A percentile compares a stretch with the other conserved stretches of the same genome.
Evolutionary conservation across 2,888 invertebrate genomes (phyloP).

Genomic region (Bibio marci): DNA sequence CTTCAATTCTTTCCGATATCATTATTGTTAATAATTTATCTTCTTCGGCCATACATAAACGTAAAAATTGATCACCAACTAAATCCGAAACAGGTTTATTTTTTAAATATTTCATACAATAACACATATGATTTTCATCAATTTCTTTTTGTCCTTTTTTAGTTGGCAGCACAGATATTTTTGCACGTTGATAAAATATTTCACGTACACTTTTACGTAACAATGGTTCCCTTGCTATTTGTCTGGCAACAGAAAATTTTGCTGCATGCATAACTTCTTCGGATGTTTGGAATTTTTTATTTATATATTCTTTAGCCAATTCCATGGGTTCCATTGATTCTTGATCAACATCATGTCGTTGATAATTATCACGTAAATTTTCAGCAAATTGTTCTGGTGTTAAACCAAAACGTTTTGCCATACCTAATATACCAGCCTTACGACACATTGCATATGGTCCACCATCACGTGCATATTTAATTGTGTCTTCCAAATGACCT

Average conservation of each 20-base stretch:
- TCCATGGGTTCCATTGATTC: constrained; percentile 69
- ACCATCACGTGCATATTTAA: constrained; percentile 74
- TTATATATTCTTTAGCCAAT: constrained; percentile 61
- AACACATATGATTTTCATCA: constrained; percentile 85
- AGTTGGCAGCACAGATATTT: constrained; percentile 65
- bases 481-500: constrained; percentile 36
- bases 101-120: constrained; percentile 74
- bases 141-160: constrained; percentile 86
- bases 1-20: constrained; percentile 60
- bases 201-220: constrained; percentile 73
- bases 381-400: constrained; percentile 91
- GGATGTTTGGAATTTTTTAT: constrained; percentile 44
- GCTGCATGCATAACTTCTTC: constrained; percentile 81
- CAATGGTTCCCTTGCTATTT: constrained; percentile 80
- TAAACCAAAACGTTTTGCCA: constrained; percentile 83
- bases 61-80: constrained; percentile 77
- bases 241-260: constrained; percentile 87
- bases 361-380: constrained; percentile 89
- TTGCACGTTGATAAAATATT: constrained; percentile 75
- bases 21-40: constrained; percentile 60
- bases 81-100: constrained; percentile 85
- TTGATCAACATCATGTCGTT: constrained; percentile 88
- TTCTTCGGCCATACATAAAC: constrained; percentile 61
- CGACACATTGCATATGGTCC: constrained; percentile 80
- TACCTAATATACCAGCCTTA: constrained; percentile 65